Percentiles rank a stretch among this genome's conserved stretches.
Conservation (phyloP, 2,888 invertebrate species). For the Cantharis lateralis region DNA sequence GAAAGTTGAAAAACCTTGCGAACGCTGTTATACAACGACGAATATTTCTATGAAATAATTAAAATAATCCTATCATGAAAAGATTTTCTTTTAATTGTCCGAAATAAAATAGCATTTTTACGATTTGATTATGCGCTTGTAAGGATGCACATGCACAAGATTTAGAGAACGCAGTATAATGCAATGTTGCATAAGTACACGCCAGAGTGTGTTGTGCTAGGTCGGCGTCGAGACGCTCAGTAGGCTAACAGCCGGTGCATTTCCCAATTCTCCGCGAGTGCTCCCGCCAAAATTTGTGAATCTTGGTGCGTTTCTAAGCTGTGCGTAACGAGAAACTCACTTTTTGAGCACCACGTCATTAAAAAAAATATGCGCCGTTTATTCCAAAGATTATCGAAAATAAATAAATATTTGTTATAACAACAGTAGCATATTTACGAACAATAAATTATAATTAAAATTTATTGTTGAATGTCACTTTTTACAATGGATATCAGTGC, state of each 20-base stretch:
- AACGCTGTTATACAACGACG: too few species aligned
- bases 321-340: constrained; percentile 4
- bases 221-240: constrained; percentile 55
- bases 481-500: background rate
- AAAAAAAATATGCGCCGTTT: background rate
- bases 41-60: background rate
- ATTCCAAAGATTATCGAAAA: background rate
- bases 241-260: constrained; percentile 45
- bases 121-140: constrained; percentile 5
- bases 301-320: constrained; percentile 37
- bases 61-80: background rate
- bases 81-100: background rate
- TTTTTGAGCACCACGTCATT: background rate
- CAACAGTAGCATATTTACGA: background rate
- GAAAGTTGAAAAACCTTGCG: background rate
- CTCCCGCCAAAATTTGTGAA: constrained; percentile 42
- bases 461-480: background rate
- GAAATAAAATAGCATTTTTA: constrained; percentile 1
- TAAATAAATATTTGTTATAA: background rate
- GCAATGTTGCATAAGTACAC: constrained; percentile 52
- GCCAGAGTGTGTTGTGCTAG: constrained; percentile 57
- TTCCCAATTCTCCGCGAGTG: constrained; percentile 44
- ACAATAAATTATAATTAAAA: background rate
- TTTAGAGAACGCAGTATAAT: constrained; percentile 38
- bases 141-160: constrained; percentile 35